Base-by-base conservation (phyloP, 2,113 vertebrate genomes). In the Antechinus stuartii region DNA sequence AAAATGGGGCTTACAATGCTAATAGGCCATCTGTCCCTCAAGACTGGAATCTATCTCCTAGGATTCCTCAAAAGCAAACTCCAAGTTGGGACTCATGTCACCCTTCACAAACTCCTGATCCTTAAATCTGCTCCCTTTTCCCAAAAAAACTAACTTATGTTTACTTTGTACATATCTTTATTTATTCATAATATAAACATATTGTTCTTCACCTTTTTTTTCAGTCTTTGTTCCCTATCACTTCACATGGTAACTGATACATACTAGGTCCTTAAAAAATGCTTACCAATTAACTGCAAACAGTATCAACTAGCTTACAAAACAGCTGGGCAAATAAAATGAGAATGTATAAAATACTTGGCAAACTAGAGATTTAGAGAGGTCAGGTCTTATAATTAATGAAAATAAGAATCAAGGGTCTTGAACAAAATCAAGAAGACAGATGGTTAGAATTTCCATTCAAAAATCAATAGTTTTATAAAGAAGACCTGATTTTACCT, bases 401-500 rank as follows among this genome's bases (percentile, higher is more conserved):
- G 68, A 84, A 84, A 19, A 42, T 42, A 11, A 23, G 42, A n/a
- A n/a, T 42, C 19, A 6, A 5, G 35, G n/a, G n/a, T 84, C 35
- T 84, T 84, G 16, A 19, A 42, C 68, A 84, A 84, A 84, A 84
- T 19, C 68, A 84, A 68, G 30, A 68, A 1, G 30, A 16, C 35
- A 27, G 30, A 68, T 68, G 30, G 27, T 68, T 68, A 61, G 56
- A 61, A 61, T 3, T 10, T 61, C 56, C 26, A 61, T 89, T 89
- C 84, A n/a, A n/a, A 89, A 89, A 2, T n/a, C 19, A 8, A 49
- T 25, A 50, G 46, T 49, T 46, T 46, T 90, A 26, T 35, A 54
- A 92, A 35, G 11, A 56, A 16, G 95, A 47, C 23, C 26, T 56
- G 61, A 52, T 53, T 98, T 98, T 99, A 99, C 99, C 99, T 98